These are phyloP conservation scores for Crenuchus spilurus DNA, from an alignment of 2,797 vertebrate species.

Conservation along the genomic window DNA sequence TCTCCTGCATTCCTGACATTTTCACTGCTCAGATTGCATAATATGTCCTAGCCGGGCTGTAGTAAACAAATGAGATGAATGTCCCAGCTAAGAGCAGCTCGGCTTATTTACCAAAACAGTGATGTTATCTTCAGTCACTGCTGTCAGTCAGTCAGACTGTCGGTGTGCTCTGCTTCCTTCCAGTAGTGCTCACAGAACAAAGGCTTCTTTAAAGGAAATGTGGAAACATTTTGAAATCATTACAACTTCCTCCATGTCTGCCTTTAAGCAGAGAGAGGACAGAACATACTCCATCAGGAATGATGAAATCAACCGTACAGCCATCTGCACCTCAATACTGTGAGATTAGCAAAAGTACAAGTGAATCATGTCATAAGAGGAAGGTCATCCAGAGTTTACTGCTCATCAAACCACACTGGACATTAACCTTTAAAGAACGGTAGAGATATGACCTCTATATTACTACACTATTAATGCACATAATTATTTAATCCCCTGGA, in stretches of 20 bases:
- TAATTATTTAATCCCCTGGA: too few relatives aligned
- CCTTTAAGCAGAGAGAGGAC: neutral
- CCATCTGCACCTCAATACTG: neutral
- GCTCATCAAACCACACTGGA: too few relatives aligned
- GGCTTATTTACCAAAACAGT: neutral
- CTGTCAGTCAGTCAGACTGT: neutral
- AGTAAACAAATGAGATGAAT: neutral
- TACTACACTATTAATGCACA: too few relatives aligned
- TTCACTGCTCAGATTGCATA: neutral
- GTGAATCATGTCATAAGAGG: neutral
- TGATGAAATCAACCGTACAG: neutral
- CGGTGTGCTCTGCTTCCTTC: neutral
- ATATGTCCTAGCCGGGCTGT: neutral
- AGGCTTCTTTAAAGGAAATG: conserved; percentile 10
- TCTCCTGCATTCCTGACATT: conserved; percentile 19
- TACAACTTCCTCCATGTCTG: neutral
- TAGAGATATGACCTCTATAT: too few relatives aligned
- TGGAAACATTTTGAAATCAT: conserved; percentile 5
- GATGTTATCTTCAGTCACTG: too few relatives aligned
- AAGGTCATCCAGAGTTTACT: neutral
- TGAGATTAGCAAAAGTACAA: neutral
- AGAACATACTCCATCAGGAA: neutral
- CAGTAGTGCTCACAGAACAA: neutral
- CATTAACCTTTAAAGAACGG: too few relatives aligned
- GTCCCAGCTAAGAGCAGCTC: neutral